Evolutionary conservation across 2,113 vertebrate species (phyloP), one percentile per base, ranked within the genome.

Genomic region (Manacus vitellinus): DNA sequence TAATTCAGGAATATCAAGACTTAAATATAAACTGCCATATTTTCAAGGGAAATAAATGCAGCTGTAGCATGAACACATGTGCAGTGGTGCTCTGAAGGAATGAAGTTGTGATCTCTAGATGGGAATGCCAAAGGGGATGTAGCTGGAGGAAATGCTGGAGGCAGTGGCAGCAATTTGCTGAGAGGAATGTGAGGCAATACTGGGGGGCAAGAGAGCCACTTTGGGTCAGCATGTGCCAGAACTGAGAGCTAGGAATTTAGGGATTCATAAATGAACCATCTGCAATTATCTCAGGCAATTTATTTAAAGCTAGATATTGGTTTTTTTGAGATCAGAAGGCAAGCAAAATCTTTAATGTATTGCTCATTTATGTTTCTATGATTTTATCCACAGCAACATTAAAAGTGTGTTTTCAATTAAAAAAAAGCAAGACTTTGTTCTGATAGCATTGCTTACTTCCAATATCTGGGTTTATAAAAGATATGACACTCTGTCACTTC

Each of bases 61-160:
- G 9, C 2, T 68, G 62, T 52, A 61, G 54, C 13, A 65, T 56
- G 49, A 47, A 12, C 37, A 24, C 21, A 1, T 1, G 23, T 16
- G 55, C 23, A 67, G 27, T 27, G 54, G 35, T 35, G 6, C 22
- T 56, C 37, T 4, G 24, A 41, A 59, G 76, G 59, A 39, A 33
- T 43, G 10, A 54, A 27, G 30, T 3, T 59, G 24, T 25, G 43
- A 6, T 41, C 23, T 14, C 31, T 8, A 9, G 43, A 1, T 31
- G 27, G 54, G 37, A 15, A 15, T 20, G 23, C 20, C 0, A 5
- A 30, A 63, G 41, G 0, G 2, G 17, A 7, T 43, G 58, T 12
- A 20, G 58, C 72, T 79, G 79, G 24, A 30, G 35, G 17, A 39
- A 12, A 1, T 7, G 33, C 68, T 33, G 24, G 15, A 39, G 31